A percentile compares a stretch with the other conserved stretches of the same genome.
Evolutionary conservation across 2,797 vertebrate species (phyloP).

Genomic region (Hippoglossus hippoglossus): DNA sequence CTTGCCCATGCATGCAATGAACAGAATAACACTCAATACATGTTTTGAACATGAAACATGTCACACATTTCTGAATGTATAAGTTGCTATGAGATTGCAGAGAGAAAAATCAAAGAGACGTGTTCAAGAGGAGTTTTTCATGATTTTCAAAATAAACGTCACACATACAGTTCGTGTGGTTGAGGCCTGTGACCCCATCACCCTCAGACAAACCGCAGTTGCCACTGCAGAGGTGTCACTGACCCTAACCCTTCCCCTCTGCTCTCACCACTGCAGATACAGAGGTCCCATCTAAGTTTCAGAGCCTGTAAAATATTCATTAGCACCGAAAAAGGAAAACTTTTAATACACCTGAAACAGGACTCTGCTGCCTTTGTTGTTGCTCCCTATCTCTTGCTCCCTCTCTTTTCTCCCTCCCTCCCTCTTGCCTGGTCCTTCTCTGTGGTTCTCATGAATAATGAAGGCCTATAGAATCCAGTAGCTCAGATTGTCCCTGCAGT

Average conservation of each 20-base stretch:
- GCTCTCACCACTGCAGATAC: conserved; percentile 68
- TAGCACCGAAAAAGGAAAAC: conserved; percentile 80
- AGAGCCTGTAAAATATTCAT: conserved; percentile 83
- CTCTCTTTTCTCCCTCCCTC: conserved; percentile 48
- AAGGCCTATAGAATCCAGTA: conserved; percentile 77
- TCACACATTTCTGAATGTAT: background rate
- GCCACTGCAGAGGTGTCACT: conserved; percentile 52
- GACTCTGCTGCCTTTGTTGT: conserved; percentile 75
- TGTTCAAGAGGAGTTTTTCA: background rate
- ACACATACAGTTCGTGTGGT: background rate
- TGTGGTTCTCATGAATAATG: conserved; percentile 82
- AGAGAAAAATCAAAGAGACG: background rate
- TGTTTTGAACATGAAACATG: conserved; percentile 1
- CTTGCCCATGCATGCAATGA: conserved; percentile 44
- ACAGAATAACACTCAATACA: background rate
- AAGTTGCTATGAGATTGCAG: background rate
- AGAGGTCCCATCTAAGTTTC: conserved; percentile 80
- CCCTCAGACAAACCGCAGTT: conserved; percentile 57
- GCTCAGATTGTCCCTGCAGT: conserved; percentile 84
- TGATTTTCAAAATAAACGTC: background rate
- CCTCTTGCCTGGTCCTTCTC: conserved; percentile 58
- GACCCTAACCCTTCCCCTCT: conserved; percentile 63
- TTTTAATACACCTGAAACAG: conserved; percentile 83
- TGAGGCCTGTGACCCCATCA: conserved; percentile 44
- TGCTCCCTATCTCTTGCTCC: conserved; percentile 70